Base-by-base conservation (phyloP, 1,140 invertebrate genomes). In the Cardiocondyla obscurior region DNA sequence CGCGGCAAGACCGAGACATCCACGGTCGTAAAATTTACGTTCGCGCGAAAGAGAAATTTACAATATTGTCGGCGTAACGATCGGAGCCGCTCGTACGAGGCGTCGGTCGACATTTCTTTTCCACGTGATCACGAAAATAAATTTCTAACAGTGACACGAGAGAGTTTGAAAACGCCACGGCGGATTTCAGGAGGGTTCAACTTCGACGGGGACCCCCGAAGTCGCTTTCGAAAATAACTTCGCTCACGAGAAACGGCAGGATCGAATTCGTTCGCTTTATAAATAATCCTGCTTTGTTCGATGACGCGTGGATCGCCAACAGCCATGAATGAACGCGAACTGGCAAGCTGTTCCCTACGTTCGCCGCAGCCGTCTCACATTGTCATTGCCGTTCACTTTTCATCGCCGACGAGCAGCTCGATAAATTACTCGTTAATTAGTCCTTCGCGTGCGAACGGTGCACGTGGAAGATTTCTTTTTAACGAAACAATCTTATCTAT, bases 141-240 rank as follows among this genome's bases (percentile, higher is more conserved):
- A 67, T 69, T 39, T 79, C 46, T 67, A 67, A 53, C 46, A 22
- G 62, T 19, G 74, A 60, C 72, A 46, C 55, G 72, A 74, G 53
- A 42, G 74, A 79, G 42, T 53, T 67, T 53, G 14, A 53, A 55
- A 69, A 53, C 12, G 33, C 22, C 46, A 42, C 16, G 33, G 12
- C 65, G 73, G 12, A 55, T 70, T 55, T 69, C 64, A 44, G 22
- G 8, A 8, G 4, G 12, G 36, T 16, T 25, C 0, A n/a, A 49
- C 64, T 46, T 44, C 55, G 33, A 14, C 19, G 44, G 25, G 19
- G 46, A 12, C 36, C 46, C 28, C 22, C 46, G 57, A 79, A 53
- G 22, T 57, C 62, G 42, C 74, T 79, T 69, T 79, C 74, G 46
- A 79, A 79, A 79, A 79, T 79, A 79, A 79, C 74, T 79, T 79